A percentile compares a stretch with the other conserved stretches of the same genome.
Conservation (phyloP, 2,797 vertebrate species). For the Xenops minutus region DNA sequence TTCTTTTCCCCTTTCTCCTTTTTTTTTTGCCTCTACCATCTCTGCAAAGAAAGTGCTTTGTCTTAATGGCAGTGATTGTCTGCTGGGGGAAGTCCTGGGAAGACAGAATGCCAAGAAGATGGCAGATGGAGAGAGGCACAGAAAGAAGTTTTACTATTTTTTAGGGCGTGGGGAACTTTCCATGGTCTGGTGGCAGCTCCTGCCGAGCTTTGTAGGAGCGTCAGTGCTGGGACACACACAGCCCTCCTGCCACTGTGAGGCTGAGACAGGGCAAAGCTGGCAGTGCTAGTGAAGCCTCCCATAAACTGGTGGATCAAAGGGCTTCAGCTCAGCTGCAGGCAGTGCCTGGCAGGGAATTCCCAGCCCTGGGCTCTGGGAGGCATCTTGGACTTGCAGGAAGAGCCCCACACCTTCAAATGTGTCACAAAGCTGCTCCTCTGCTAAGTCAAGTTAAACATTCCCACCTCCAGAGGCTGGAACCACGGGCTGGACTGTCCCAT, state of each 20-base stretch:
- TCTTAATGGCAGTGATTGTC: slow-evolving; percentile 27
- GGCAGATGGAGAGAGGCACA: neutral
- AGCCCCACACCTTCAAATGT: neutral
- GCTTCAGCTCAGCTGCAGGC: neutral
- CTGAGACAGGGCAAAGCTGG: neutral
- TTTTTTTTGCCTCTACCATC: neutral
- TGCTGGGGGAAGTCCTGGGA: neutral
- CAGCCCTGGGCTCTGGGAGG: neutral
- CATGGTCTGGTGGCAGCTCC: neutral
- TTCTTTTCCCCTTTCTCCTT: neutral
- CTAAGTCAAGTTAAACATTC: neutral
- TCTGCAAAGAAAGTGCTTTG: neutral
- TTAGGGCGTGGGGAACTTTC: neutral
- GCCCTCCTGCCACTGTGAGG: neutral
- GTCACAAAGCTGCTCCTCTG: neutral
- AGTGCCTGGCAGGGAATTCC: neutral
- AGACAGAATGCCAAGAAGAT: neutral
- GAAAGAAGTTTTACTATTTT: neutral
- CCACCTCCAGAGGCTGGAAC: neutral
- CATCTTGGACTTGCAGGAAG: neutral
- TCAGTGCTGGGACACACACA: neutral
- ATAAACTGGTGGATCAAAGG: neutral
- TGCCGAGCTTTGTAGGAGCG: neutral
- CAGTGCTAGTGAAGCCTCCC: neutral
- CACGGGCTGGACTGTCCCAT: neutral